Conservation (phyloP, 2,113 vertebrate genomes). For the Clarias gariepinus region DNA sequence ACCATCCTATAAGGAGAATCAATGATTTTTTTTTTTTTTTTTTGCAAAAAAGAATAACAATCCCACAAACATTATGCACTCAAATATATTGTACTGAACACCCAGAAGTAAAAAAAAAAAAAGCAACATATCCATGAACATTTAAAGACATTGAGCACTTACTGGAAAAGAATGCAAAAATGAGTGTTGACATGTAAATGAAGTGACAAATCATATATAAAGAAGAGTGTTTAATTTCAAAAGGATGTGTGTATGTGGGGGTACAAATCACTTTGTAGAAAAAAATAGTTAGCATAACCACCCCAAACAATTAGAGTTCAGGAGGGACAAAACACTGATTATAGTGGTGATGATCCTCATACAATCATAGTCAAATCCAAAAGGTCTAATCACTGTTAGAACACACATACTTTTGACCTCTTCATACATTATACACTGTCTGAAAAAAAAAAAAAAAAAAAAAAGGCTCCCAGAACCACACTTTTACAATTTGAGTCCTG, state of each 20-base stretch:
- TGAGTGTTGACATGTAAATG: slow-evolving; percentile 53
- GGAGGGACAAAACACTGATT: neutral
- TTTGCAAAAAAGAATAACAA: neutral
- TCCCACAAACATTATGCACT: neutral
- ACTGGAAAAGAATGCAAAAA: neutral
- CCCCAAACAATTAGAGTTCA: neutral
- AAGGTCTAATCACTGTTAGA: neutral
- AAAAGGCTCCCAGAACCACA: no score
- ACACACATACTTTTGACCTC: neutral
- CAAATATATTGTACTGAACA: slow-evolving; percentile 8
- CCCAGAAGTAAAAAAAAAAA: neutral
- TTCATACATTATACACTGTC: neutral
- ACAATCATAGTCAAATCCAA: neutral
- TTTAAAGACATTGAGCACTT: neutral
- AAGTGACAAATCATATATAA: slow-evolving; percentile 27
- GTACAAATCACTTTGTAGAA: neutral
- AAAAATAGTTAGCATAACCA: slow-evolving; percentile 23
- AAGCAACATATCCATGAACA: neutral
- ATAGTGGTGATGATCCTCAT: neutral
- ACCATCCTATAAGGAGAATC: slow-evolving; percentile 37
- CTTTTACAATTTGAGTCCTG: no score
- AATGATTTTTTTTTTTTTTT: neutral
- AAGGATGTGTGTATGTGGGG: slow-evolving; percentile 21
- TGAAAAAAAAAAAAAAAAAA: no score
- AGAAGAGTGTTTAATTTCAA: slow-evolving; percentile 64